Evolutionary conservation across 2,888 invertebrate species (phyloP), one percentile per base, ranked within the genome.

Genomic region (Scaptomyza tumidula): DNA sequence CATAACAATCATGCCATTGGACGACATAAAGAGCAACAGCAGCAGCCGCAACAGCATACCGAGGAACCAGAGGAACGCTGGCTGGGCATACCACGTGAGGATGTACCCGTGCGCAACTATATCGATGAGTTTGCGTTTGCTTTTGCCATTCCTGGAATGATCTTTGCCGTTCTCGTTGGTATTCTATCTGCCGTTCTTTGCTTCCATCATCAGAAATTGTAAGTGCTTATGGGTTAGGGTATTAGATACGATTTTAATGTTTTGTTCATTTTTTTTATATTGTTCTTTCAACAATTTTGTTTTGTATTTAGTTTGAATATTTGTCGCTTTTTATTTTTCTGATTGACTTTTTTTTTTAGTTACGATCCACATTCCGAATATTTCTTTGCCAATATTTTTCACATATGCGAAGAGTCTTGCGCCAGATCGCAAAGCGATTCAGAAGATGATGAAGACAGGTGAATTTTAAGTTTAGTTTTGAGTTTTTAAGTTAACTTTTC

Each of bases 171-270:
- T 16, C 92, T 96, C 1, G 93, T 95, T 1, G 93, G 95, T 3
- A 93, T 95, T 7, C 90, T 97, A 2, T 95, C 96, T 0, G 94
- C 95, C 2, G 94, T 96, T 0, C 92, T 97, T 11, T 97, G 96
- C 90, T 95, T 96, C 76, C 95, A 96, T 77, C 95, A 96, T 84
- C 95, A 95, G 74, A 95, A 95, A 89, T 93, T 95, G 96, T 96
- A 91, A 96, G 96, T 95, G 86, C 5, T 13, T 27, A 19, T 10
- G n/a, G 43, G 16, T 37, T 64, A 43, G 4, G 24, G 33, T 29
- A 54, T 29, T 29, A 16, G 41, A 41, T 41, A 48, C 2, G 6
- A 24, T 37, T 37, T 13, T 24, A 24, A 27, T 5, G 11, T 11
- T 52, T 50, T 35, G 19, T 24, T 39, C 49, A 44, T n/a, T n/a